Conservation (phyloP, 1,140 invertebrate species). For the Brachionus calyciflorus region DNA sequence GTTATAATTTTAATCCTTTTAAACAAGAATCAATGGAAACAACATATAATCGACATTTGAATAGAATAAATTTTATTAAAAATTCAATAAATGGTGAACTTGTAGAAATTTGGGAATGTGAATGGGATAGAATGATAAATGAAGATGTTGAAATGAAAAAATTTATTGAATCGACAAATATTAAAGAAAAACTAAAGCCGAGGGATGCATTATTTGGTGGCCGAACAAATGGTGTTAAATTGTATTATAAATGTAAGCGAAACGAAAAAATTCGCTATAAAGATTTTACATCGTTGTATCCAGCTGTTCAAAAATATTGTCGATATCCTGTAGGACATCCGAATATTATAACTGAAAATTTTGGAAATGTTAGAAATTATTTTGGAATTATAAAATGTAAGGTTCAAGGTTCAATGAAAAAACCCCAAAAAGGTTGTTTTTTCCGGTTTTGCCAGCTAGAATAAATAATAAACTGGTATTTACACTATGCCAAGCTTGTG, state of each 20-base stretch:
- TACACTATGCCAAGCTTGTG: conserved; percentile 50
- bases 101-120: conserved; percentile 49
- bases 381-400: conserved; percentile 47
- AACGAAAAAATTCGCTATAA: conserved; percentile 56
- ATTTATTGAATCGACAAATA: too few relatives aligned
- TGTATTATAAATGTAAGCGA: conserved; percentile 50
- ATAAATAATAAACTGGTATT: conserved; percentile 50
- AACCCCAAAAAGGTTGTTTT: too few relatives aligned
- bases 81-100: conserved; percentile 44
- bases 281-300: conserved; percentile 57
- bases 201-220: conserved; percentile 56
- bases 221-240: conserved; percentile 52
- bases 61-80: conserved; percentile 44
- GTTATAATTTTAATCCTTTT: conserved; percentile 25
- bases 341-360: conserved; percentile 52
- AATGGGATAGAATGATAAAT: conserved; percentile 48
- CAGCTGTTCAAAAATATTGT: conserved; percentile 8
- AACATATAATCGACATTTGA: conserved; percentile 43
- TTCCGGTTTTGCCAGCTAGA: conserved; percentile 49
- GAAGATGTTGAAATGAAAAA: not conserved
- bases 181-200: conserved; percentile 47
- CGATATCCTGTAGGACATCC: conserved; percentile 57
- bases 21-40: conserved; percentile 47
- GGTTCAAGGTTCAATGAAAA: too few relatives aligned
- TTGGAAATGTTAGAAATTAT: conserved; percentile 48